Evolutionary conservation across 35 echinoderm and acorn worm genomes (phyloP).

Genomic region (Heliocidaris tuberculata): DNA sequence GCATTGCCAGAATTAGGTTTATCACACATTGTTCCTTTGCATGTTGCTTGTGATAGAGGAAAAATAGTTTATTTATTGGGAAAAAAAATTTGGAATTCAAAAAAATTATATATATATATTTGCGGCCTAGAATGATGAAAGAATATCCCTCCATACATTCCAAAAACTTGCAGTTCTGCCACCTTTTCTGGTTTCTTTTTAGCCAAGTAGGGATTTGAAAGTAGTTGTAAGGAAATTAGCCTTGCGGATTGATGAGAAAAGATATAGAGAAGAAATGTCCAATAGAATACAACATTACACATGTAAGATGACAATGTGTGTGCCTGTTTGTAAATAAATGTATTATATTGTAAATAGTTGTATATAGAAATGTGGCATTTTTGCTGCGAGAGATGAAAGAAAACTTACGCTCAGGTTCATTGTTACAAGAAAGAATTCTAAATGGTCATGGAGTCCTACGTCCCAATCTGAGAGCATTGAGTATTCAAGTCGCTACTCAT

Average conservation of each 20-base stretch:
- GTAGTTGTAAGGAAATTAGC: neutral
- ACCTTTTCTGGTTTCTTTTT: neutral
- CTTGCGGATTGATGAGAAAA: neutral
- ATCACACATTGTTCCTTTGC: neutral
- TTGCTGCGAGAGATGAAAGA: neutral
- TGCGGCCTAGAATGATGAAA: neutral
- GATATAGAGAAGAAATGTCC: neutral
- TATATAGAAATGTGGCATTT: neutral
- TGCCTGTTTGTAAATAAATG: neutral
- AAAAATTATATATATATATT: neutral
- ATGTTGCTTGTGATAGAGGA: neutral
- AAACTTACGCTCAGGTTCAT: neutral
- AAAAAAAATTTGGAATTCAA: neutral
- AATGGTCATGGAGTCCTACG: neutral
- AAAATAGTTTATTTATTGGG: slow-evolving; percentile 2
- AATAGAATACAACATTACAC: neutral
- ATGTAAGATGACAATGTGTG: neutral
- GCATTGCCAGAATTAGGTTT: neutral
- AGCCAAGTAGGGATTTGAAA: neutral
- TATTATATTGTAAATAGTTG: neutral
- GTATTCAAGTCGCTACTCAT: neutral
- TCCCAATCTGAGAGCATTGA: neutral
- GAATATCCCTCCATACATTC: slow-evolving; percentile 2
- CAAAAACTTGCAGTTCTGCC: neutral
- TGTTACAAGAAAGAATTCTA: neutral